Evolutionary conservation across 2,888 invertebrate genomes (phyloP), one percentile per base, ranked within the genome.

Genomic region (Drosophila subsilvestris): DNA sequence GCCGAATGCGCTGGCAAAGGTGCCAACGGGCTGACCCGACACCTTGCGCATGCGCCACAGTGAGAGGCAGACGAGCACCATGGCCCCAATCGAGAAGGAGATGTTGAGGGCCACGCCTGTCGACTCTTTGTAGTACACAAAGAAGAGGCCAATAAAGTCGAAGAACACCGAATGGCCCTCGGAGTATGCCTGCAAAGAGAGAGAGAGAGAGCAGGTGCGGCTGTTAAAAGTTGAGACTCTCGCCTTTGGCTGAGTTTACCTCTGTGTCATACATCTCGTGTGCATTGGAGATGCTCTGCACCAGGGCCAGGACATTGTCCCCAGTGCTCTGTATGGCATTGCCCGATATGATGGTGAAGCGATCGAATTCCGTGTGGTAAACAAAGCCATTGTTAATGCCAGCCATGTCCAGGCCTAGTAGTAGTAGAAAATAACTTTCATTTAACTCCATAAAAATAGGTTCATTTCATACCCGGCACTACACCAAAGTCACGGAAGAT

Each of bases 351-450:
- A 94, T 92, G 1, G 93, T 93, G 0, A 94, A 93, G 37, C 90
- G 91, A 90, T 97, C 97, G 91, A 94, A 94, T 48, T 94, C 93
- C 0, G 97, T 96, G 91, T 96, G 96, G 90, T 96, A 96, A 14
- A 96, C 94, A 89, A 94, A 95, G 0, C 96, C 96, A 92, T 96
- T 95, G 55, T 94, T 37, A 8, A 68, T 61, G 18, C 96, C 95
- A 0, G 96, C 96, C 82, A 96, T 94, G 91, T 96, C 96, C 48
- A 96, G 88, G 14, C 96, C 96, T 95, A 3, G 86, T 2, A 58
- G 22, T n/a, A 6, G n/a, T n/a, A 51, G 1, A 12, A n/a, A n/a
- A n/a, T n/a, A n/a, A n/a, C n/a, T 9, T 12, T 3, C 1, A 1
- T 14, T 42, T 7, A 10, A 7, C 0, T 10, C 6, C 7, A 0